Conservation (phyloP, 2,888 invertebrate species). For the Helobdella robusta region DNA sequence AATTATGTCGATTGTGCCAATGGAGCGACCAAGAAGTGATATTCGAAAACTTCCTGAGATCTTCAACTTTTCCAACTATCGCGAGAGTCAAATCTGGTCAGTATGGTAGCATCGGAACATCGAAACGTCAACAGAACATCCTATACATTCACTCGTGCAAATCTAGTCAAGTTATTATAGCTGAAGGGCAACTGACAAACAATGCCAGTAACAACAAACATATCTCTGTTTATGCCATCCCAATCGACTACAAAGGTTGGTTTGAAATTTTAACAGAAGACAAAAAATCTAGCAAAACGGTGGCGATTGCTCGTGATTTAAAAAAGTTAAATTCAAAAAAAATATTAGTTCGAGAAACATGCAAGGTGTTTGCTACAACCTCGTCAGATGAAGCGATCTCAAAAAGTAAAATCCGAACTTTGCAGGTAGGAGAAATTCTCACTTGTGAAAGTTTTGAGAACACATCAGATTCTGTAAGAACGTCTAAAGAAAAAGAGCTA, state of each 20-base stretch:
- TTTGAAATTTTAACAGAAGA: slow-evolving; percentile 89
- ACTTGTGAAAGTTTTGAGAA: slow-evolving; percentile 25
- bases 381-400: slow-evolving; percentile 25
- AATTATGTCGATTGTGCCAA: slow-evolving; percentile 9
- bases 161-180: slow-evolving; percentile 65
- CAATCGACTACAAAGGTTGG: slow-evolving; percentile 79
- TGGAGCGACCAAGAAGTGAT: slow-evolving; percentile 43
- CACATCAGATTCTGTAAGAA: neutral
- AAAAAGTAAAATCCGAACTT: slow-evolving; percentile 37
- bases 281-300: slow-evolving; percentile 77
- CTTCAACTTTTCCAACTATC: slow-evolving; percentile 69
- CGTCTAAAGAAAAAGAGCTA: neutral
- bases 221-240: slow-evolving; percentile 62
- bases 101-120: slow-evolving; percentile 80
- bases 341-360: slow-evolving; percentile 62
- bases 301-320: slow-evolving; percentile 76
- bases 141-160: slow-evolving; percentile 66
- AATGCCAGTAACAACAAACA: too few relatives aligned
- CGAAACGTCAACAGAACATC: slow-evolving; percentile 69
- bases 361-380: slow-evolving; percentile 25
- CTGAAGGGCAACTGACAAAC: slow-evolving; percentile 34
- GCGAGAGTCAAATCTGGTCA: slow-evolving; percentile 87
- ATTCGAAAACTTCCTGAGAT: slow-evolving; percentile 53
- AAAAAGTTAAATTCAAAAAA: slow-evolving; percentile 52
- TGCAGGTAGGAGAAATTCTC: slow-evolving; percentile 44